A percentile compares a stretch with the other conserved stretches of the same genome.
These are phyloP conservation scores for Hirtodrosophila confusa DNA, from an alignment of 2,888 invertebrate genomes.

Conservation along the genomic window DNA sequence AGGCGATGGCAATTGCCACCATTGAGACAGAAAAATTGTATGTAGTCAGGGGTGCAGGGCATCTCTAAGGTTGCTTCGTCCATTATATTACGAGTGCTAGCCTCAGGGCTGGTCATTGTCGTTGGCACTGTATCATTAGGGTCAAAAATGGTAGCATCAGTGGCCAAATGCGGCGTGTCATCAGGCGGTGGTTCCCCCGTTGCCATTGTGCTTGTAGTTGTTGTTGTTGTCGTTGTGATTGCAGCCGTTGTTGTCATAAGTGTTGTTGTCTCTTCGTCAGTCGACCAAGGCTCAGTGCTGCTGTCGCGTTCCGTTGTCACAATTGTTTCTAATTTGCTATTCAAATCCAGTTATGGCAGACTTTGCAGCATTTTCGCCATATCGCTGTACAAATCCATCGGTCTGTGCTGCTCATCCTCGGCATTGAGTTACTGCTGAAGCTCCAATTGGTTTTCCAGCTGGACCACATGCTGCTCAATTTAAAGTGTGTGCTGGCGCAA, in stretches of 20 bases:
- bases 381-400: slow-evolving; percentile 27
- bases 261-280: slow-evolving; percentile 23
- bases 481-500: slow-evolving; percentile 81
- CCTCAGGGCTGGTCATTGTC: slow-evolving; percentile 1
- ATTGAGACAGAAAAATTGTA: slow-evolving; percentile 80
- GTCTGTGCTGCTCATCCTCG: slow-evolving; percentile 21
- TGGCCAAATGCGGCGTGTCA: slow-evolving; percentile 24
- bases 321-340: slow-evolving; percentile 34
- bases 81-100: slow-evolving; percentile 14
- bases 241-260: slow-evolving; percentile 5
- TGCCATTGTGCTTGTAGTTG: slow-evolving; percentile 29
- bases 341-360: slow-evolving; percentile 16
- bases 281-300: slow-evolving; percentile 35
- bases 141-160: slow-evolving; percentile 26
- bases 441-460: slow-evolving; percentile 65
- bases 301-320: slow-evolving; percentile 44
- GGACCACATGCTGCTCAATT: slow-evolving; percentile 69
- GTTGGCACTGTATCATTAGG: slow-evolving; percentile 12
- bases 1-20: slow-evolving; percentile 81
- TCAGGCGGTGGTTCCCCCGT: slow-evolving; percentile 56
- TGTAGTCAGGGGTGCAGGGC: slow-evolving; percentile 74
- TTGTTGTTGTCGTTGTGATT: slow-evolving; percentile 1
- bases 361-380: slow-evolving; percentile 27
- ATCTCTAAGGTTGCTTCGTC: slow-evolving; percentile 65
- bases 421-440: slow-evolving; percentile 44